Conservation (phyloP, 2,797 vertebrate genomes). For the Catamblyrhynchus diadema region DNA sequence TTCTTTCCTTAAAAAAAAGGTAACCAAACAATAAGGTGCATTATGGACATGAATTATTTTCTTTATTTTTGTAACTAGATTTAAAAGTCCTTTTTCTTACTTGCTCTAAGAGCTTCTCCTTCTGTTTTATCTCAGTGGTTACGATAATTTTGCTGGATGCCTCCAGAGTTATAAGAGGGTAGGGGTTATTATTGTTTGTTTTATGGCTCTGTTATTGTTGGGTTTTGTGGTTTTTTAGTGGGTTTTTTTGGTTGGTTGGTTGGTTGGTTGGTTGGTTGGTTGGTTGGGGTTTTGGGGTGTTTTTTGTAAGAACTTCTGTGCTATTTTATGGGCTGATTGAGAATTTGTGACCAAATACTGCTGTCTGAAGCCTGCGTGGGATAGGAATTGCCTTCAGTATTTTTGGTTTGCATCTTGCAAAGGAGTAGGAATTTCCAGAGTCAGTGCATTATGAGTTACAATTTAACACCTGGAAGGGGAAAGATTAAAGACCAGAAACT, state of each 20-base stretch:
- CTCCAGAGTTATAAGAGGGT: neutral
- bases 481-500: neutral
- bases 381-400: neutral
- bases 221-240: rapidly evolving
- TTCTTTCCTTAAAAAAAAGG: neutral
- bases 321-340: neutral
- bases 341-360: neutral
- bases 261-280: neutral
- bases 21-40: neutral
- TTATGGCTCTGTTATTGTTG: neutral
- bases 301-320: neutral
- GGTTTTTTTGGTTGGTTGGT: neutral
- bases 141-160: neutral
- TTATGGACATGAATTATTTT: neutral
- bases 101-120: neutral
- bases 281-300: neutral
- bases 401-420: neutral
- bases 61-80: neutral
- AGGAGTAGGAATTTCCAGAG: neutral
- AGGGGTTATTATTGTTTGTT: neutral
- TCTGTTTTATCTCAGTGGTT: neutral
- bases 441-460: neutral
- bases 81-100: neutral
- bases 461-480: neutral
- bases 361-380: neutral